Evolutionary conservation across 2,888 invertebrate species (phyloP), one percentile per base, ranked within the genome.

Genomic region (Lasioglossum villosulum): DNA sequence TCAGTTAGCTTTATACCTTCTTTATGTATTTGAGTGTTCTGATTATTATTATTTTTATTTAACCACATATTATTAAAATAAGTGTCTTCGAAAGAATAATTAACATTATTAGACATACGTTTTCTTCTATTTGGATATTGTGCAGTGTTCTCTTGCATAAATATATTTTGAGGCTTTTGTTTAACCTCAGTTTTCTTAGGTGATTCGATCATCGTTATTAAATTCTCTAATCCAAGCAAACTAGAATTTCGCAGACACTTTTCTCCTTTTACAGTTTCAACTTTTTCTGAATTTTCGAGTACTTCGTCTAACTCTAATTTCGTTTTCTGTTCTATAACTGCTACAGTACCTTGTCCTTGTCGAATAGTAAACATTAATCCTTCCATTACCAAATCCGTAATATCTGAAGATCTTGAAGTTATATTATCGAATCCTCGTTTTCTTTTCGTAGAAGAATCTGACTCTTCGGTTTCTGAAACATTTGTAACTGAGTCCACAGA

Each of bases 341-440:
- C 93, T 0, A 95, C 91, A 14, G 92, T 93, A 42, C 94, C 93
- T 59, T 93, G 88, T 39, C 93, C 94, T 66, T 95, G 94, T 23
- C 93, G 91, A 39, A 95, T 94, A 0, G 95, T 95, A 45, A 95
- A 94, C 95, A 95, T 95, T n/a, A 94, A 81, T 23, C 95, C 95
- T 77, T 95, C 94, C 95, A 95, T 95, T n/a, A 95, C 94, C 75
- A 94, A 90, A 84, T 95, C 93, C 3, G 95, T 95, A 79, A 95
- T 95, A 74, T 95, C 90, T 34, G 94, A 92, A 34, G 94, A 94
- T n/a, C 93, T 93, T 68, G 92, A 74, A 27, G 39, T 34, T 27
- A 71, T 80, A 23, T 91, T 86, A 23, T 83, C 73, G 0, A 39
- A 12, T 66, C 48, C 0, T 6, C n/a, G 48, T 34, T 80, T 81